A percentile compares a stretch with the other conserved stretches of the same genome.
phyloP scores from a whole-genome alignment of 2,888 invertebrate species.

The Spicauda simplicius region DNA sequence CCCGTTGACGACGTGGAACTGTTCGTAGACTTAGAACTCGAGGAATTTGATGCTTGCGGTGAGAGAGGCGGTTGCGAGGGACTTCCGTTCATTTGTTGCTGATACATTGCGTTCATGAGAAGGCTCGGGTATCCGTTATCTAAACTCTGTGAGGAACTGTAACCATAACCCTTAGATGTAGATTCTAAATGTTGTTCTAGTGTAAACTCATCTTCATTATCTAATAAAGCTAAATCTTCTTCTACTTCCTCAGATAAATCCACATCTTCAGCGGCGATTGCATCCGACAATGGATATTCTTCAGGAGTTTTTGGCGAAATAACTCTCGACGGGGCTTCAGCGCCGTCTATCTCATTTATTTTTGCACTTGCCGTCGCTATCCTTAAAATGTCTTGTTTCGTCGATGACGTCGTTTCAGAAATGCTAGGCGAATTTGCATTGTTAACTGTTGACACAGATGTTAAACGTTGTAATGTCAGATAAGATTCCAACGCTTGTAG shows the following conservation, averaged over 20 bases:
- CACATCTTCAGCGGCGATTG: constrained; percentile 85
- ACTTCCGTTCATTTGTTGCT: constrained; percentile 81
- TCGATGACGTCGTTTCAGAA: constrained; percentile 68
- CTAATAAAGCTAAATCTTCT: constrained; percentile 90
- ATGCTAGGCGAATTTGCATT: constrained; percentile 63
- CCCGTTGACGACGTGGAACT: constrained; percentile 76
- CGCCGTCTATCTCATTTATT: constrained; percentile 74
- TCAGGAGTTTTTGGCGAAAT: constrained; percentile 79
- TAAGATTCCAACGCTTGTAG: constrained; percentile 94
- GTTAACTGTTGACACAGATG: constrained; percentile 86
- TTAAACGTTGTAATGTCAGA: constrained; percentile 91
- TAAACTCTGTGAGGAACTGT: constrained; percentile 82
- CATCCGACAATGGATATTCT: constrained; percentile 78
- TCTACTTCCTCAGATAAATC: constrained; percentile 89
- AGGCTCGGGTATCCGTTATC: constrained; percentile 89
- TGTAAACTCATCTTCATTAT: constrained; percentile 90
- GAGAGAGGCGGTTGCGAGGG: constrained; percentile 76
- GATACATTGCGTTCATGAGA: constrained; percentile 88
- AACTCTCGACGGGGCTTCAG: constrained; percentile 66
- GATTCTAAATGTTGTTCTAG: constrained; percentile 83
- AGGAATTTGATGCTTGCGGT: constrained; percentile 74
- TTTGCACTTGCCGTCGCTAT: constrained; percentile 85
- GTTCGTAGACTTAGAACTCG: constrained; percentile 72
- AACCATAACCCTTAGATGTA: constrained; percentile 73
- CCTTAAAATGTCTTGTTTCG: constrained; percentile 88